Evolutionary conservation across 2,797 vertebrate genomes (phyloP).

Genomic region (Percopsis omiscomaycus): DNA sequence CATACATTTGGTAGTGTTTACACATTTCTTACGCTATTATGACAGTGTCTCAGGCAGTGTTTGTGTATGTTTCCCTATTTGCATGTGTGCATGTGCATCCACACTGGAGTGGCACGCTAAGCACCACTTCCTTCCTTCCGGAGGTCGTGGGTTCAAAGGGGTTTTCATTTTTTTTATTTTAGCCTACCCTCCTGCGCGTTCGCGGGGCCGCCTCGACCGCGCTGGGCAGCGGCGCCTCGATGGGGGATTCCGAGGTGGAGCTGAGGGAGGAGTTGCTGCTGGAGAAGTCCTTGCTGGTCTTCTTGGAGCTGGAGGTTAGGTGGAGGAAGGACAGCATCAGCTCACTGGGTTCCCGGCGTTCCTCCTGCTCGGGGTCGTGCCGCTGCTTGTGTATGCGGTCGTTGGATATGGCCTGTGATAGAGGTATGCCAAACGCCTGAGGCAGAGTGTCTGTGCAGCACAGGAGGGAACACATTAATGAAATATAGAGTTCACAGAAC

Average conservation of each 20-base stretch:
- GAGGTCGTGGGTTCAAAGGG: neutral
- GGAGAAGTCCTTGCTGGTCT: conserved; percentile 90
- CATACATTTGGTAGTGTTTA: no score
- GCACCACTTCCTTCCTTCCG: no score
- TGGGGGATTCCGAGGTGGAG: conserved; percentile 92
- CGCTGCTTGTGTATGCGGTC: conserved; percentile 91
- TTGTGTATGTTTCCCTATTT: no score
- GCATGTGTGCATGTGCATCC: no score
- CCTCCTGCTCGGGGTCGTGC: conserved; percentile 80
- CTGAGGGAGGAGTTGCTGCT: conserved; percentile 99
- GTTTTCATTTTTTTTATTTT: neutral
- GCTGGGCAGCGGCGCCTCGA: conserved; percentile 83
- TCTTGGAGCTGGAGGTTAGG: conserved; percentile 82
- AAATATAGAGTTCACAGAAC: conserved; percentile 38
- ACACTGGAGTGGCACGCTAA: no score
- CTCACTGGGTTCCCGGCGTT: conserved; percentile 87
- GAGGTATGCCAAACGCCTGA: conserved; percentile 92
- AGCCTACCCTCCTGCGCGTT: conserved; percentile 86
- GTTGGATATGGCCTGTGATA: conserved; percentile 94
- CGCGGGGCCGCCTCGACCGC: conserved; percentile 85
- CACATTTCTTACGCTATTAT: no score
- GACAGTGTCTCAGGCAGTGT: no score
- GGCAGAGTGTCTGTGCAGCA: conserved; percentile 82
- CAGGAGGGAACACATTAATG: conserved; percentile 17
- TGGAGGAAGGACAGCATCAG: conserved; percentile 89